Evolutionary conservation across 2,113 vertebrate species (phyloP), one percentile per base, ranked within the genome.

Genomic region (Corythornis madagascariensis): DNA sequence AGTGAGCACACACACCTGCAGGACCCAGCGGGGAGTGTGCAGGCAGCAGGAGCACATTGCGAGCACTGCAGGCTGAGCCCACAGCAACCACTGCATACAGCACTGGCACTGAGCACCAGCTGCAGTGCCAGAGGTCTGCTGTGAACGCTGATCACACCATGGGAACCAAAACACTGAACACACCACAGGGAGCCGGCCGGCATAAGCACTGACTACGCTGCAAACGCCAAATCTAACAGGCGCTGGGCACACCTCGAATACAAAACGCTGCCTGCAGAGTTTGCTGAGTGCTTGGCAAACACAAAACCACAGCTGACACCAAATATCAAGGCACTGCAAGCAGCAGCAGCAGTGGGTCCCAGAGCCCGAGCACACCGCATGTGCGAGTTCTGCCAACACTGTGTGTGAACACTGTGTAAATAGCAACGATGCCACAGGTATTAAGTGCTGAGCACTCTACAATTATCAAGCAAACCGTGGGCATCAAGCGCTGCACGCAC

Each of bases 21-120:
- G 22, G 40, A 78, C 61, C 0, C 0, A 25, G 50, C 1, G 0
- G 19, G 31, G 70, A 55, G 21, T 0, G 1, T 0, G 1, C 0
- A 0, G 40, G 45, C 57, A 88, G 53, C 0, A 0, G 53, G 31
- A 50, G 24, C 14, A 1, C 1, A 1, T 72, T 63, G 73, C 0
- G 0, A 31, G 63, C 29, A 4, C 28, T 0, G 2, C 31, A 26
- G 74, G 35, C 72, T 45, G 80, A 80, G 69, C 64, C 56, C 33
- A 0, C 47, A 13, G 38, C n/a, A 2, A 25, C 74, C 74, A 43
- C 43, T 20, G 22, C 40, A 8, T 6, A 6, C 0, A 1, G 4
- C 35, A 7, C 35, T 79, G 82, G 40, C 2, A 3, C 78, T 7
- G 35, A 52, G 83, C 59, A 35, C 42, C 2, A 3, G 35, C 61